Evolutionary conservation across 1,140 invertebrate species (phyloP).

Genomic region (Drosophila serrata): DNA sequence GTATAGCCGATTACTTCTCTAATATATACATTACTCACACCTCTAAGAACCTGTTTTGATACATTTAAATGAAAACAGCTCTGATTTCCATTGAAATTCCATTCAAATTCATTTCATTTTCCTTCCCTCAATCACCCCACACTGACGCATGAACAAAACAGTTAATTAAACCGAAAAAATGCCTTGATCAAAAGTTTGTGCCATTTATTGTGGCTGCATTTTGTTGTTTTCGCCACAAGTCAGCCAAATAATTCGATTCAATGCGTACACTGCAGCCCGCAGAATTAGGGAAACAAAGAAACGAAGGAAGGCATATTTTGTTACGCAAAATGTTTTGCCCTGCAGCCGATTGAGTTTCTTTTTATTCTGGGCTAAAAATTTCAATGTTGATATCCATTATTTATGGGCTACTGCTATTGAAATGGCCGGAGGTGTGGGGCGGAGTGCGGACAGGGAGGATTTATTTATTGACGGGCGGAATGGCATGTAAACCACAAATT

Average conservation of each 20-base stretch:
- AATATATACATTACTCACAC: background rate
- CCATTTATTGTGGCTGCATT: constrained; percentile 29
- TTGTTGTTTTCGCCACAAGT: constrained; percentile 28
- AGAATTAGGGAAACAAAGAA: constrained; percentile 6
- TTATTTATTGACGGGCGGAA: constrained; percentile 63
- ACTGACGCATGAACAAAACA: constrained; percentile 33
- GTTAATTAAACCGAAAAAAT: constrained; percentile 64
- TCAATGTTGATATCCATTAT: constrained; percentile 26
- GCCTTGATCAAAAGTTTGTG: constrained; percentile 45
- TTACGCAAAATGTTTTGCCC: background rate
- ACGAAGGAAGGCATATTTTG: background rate
- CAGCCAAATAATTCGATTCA: constrained; percentile 46
- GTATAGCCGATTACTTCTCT: too few relatives aligned
- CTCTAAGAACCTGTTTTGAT: background rate
- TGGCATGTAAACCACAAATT: constrained; percentile 72
- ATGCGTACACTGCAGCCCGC: constrained; percentile 20
- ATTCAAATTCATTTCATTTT: constrained; percentile 6
- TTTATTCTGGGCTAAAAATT: background rate
- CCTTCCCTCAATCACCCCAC: background rate
- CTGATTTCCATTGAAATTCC: constrained; percentile 6
- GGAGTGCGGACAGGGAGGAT: constrained; percentile 21
- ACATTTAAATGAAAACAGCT: background rate
- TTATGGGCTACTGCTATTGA: constrained; percentile 27
- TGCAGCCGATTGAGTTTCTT: constrained; percentile 9
- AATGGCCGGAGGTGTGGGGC: constrained; percentile 33